Evolutionary conservation across 37 sponge, comb jelly and placozoan genomes (phyloP), one percentile per base, ranked within the genome.

Genomic region (Hormiphora californensis): DNA sequence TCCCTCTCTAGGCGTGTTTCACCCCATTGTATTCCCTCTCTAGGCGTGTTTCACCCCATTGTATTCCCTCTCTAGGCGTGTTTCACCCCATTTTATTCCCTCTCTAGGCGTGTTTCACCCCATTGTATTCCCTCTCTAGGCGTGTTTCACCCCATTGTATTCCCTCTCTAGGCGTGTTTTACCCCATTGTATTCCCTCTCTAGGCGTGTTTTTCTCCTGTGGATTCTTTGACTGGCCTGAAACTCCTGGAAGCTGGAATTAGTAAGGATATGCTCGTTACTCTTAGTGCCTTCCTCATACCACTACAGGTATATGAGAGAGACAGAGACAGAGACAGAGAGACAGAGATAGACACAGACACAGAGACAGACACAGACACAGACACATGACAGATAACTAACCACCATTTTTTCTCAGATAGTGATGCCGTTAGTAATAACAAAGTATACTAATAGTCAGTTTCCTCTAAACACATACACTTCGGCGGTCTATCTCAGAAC

Each of bases 201-300:
- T 85, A 93, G 92, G 85, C 94, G 32, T 94, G 88, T 0, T 90
- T 94, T 63, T 91, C 94, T 49, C 94, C 94, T 37, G 86, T 91
- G 25, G 98, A 97, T 34, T 62, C 90, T 49, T 86, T 92, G 11
- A 89, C 92, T 36, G 94, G 92, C 33, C 89, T 97, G 43, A 97
- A 97, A 65, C 87, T 97, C 54, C 87, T 97, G 12, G 94, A 94
- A 63, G 92, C 92, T n/a, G 98, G 98, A 0, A 85, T 97, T 0
- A 89, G 93, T 31, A 88, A 90, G 55, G 95, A 97, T 54, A 91
- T 81, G 30, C 88, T 97, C 23, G 98, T 92, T 0, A 86, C 94
- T 4, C 69, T 97, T 38, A 95, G 93, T 63, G 32, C 94, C 0
- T 90, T 93, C 15, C 73, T 93, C 54, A 88, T 93, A 0, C 98